These are phyloP conservation scores for Aquatica leii DNA, from an alignment of 2,888 invertebrate species.

Conservation along the genomic window DNA sequence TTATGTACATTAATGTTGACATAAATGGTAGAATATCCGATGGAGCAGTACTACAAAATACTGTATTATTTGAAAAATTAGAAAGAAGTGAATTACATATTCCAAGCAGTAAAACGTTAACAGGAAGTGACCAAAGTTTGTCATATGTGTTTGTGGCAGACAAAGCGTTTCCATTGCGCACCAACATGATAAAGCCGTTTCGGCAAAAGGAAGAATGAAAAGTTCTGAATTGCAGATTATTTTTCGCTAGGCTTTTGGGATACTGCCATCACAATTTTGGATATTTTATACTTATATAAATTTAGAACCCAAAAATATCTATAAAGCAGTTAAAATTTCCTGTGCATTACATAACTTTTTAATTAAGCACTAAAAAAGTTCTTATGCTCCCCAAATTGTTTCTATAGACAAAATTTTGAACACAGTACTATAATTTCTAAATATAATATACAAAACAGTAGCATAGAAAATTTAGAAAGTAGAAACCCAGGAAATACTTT, in stretches of 20 bases:
- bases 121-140: not conserved
- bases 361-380: too few relatives aligned
- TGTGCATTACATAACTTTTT: not conserved
- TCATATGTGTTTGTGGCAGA: too few relatives aligned
- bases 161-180: not conserved
- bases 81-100: not conserved
- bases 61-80: not conserved
- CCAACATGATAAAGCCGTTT: too few relatives aligned
- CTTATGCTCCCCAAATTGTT: conserved; percentile 28
- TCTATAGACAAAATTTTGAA: conserved; percentile 30
- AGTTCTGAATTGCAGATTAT: not conserved
- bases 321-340: not conserved
- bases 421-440: conserved; percentile 18
- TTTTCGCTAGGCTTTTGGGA: not conserved
- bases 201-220: too few relatives aligned
- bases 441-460: conserved; percentile 24
- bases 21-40: not conserved
- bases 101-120: too few relatives aligned
- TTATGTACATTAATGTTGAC: not conserved
- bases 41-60: too few relatives aligned
- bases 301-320: not conserved
- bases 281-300: not conserved
- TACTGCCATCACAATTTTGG: not conserved
- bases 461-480: conserved; percentile 28
- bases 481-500: conserved; percentile 33